Base-by-base conservation (phyloP, 2,797 vertebrate genomes). In the Arrhamphus sclerolepis region DNA sequence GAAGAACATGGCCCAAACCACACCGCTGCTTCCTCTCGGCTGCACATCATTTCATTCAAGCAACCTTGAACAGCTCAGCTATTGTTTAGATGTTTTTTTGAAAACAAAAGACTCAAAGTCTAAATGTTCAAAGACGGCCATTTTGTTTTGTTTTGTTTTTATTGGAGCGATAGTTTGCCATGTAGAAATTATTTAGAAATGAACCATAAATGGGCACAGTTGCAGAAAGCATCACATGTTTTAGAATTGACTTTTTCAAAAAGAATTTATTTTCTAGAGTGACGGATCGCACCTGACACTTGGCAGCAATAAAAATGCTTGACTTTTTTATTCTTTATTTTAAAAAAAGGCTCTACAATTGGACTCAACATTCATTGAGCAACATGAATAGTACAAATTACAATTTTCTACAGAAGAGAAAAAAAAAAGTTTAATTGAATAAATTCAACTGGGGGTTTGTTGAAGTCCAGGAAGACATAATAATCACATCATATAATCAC, bases 281-380 rank as follows among this genome's bases (percentile, higher is more conserved):
- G 53, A 74, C 75, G 64, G 66, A 56, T 84, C 51, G 56, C 41
- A 42, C 46, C n/a, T 20, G 16, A 38, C 72, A 51, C 43, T n/a
- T 24, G 55, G 53, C 42, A 67, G 52, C 31, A 42, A 71, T 75
- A 51, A 17, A 59, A n/a, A n/a, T 46, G 47, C 13, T 34, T 34
- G 31, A 52, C 42, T 56, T n/a, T n/a, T n/a, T n/a, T n/a, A n/a
- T n/a, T n/a, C n/a, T n/a, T n/a, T n/a, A n/a, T n/a, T n/a, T n/a
- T n/a, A 31, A 70, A 80, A 84, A 66, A 14, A 57, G 29, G 21
- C 56, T 56, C 43, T 9, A 39, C 28, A 44, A 48, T 73, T 46
- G 60, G 66, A 82, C 46, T 85, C 72, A 65, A 67, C 62, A 61
- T 70, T 66, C 49, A 70, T 58, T 63, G 38, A 40, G 56, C 66